Evolutionary conservation across 2,113 vertebrate genomes (phyloP).

Genomic region (Phalacrocorax pelagicus): DNA sequence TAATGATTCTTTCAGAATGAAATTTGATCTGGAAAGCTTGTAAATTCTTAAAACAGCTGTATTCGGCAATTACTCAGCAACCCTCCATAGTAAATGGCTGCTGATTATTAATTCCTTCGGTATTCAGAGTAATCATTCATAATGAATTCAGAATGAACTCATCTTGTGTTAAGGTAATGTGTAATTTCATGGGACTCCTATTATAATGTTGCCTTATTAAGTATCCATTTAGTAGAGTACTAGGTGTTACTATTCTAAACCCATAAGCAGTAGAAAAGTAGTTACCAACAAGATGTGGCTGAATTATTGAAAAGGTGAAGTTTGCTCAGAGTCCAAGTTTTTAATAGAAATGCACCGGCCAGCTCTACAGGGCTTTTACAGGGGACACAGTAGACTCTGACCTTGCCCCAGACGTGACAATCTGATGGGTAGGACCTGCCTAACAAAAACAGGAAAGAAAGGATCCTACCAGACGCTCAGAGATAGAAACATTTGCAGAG

Average conservation of each 20-base stretch:
- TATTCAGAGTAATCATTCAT: conserved; percentile 47
- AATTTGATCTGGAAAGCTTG: background rate
- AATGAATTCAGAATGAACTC: conserved; percentile 71
- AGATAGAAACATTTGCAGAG: background rate
- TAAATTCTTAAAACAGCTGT: background rate
- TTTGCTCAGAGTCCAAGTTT: background rate
- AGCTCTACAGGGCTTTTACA: background rate
- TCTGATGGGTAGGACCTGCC: background rate
- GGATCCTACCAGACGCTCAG: background rate
- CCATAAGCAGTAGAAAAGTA: conserved; percentile 41
- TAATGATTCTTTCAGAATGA: background rate
- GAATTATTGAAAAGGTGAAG: background rate
- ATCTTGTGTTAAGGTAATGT: conserved; percentile 51
- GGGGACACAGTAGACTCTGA: background rate
- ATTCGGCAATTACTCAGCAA: background rate
- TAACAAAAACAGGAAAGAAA: background rate
- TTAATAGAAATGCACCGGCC: background rate
- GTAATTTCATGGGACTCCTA: conserved; percentile 53
- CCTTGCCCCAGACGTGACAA: background rate
- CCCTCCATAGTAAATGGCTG: background rate
- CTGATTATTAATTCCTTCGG: conserved; percentile 64
- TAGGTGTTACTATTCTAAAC: conserved; percentile 22
- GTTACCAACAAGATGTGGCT: background rate
- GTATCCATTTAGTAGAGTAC: conserved; percentile 43
- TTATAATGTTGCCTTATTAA: conserved; percentile 54